These are phyloP conservation scores for Neogobius melanostomus DNA, from an alignment of 2,113 vertebrate species.

Conservation along the genomic window DNA sequence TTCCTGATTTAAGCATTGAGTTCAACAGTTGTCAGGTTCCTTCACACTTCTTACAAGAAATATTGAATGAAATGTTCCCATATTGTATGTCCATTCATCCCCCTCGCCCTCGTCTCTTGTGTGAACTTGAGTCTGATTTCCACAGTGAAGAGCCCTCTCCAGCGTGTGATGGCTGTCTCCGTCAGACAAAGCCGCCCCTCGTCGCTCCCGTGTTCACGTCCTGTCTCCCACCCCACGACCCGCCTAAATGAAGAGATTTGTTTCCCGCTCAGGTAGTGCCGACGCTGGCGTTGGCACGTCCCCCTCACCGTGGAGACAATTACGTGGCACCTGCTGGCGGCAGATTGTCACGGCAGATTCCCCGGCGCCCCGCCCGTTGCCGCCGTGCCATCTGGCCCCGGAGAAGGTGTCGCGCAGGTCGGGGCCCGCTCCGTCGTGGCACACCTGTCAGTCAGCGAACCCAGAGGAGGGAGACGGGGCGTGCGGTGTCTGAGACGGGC, in stretches of 20 bases:
- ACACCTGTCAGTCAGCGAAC: constrained; percentile 46
- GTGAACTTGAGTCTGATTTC: constrained; percentile 23
- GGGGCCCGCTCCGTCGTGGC: constrained; percentile 57
- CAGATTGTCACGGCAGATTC: constrained; percentile 92
- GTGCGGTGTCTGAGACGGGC: background rate
- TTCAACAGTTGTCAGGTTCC: too few relatives aligned
- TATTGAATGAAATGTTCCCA: too few relatives aligned
- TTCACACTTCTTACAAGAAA: too few relatives aligned
- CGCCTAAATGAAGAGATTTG: constrained; percentile 81
- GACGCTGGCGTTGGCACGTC: constrained; percentile 60
- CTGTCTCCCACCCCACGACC: constrained; percentile 58
- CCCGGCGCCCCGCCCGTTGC: constrained; percentile 79
- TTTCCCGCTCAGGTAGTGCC: constrained; percentile 80
- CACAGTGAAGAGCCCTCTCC: constrained; percentile 38
- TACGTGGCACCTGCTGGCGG: constrained; percentile 89
- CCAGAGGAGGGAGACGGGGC: constrained; percentile 27
- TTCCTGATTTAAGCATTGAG: too few relatives aligned
- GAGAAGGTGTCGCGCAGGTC: constrained; percentile 89
- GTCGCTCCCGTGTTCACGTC: constrained; percentile 41
- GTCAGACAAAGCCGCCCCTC: constrained; percentile 59
- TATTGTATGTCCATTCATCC: constrained; percentile 8
- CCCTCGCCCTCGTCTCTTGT: constrained; percentile 1
- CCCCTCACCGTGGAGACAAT: constrained; percentile 86
- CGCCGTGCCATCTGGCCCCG: constrained; percentile 87
- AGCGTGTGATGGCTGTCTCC: constrained; percentile 36